Evolutionary conservation across 2,797 vertebrate species (phyloP), one percentile per base, ranked within the genome.

Genomic region (Holocentrus rufus): DNA sequence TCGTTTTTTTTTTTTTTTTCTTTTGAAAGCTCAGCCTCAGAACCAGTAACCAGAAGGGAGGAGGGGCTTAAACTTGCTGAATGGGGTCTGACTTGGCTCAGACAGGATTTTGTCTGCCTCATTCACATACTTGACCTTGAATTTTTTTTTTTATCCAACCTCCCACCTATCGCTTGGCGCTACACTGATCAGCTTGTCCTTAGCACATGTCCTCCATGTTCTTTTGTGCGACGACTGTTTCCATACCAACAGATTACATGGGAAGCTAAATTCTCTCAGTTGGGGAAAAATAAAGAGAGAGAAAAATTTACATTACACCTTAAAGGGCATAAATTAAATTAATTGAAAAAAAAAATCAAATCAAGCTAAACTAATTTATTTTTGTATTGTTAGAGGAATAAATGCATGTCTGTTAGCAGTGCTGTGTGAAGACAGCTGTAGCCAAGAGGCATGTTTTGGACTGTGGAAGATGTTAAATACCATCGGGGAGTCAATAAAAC

Each of bases 61-160:
- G 75, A 73, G 79, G 69, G 53, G 74, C 55, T 57, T 65, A 23
- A 49, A 64, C 42, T 59, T 22, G 7, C 22, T 82, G 78, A 87
- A 82, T 76, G 59, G 66, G 65, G 73, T 47, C 5, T 49, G 60
- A 31, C 68, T 80, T 3, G 22, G 72, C 69, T 82, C 59, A 79
- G 64, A 68, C 11, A 1, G 61, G 79, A 82, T 85, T 78, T 77
- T 34, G 47, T 60, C 59, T 54, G 52, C 50, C 46, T 67, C 36
- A 70, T 84, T 88, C 68, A 65, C 18, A 67, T 23, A 70, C 63
- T 22, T 60, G 53, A 79, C 66, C 72, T 65, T 58, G 56, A 58
- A 34, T 58, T 36, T 42, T 49, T 61, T 50, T 64, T 69, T 49
- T 64, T 47, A 22, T 10, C 31, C n/a, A 44, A 34, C 42, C 52